Conservation (phyloP, 1,140 invertebrate species). For the Psix sp. region DNA sequence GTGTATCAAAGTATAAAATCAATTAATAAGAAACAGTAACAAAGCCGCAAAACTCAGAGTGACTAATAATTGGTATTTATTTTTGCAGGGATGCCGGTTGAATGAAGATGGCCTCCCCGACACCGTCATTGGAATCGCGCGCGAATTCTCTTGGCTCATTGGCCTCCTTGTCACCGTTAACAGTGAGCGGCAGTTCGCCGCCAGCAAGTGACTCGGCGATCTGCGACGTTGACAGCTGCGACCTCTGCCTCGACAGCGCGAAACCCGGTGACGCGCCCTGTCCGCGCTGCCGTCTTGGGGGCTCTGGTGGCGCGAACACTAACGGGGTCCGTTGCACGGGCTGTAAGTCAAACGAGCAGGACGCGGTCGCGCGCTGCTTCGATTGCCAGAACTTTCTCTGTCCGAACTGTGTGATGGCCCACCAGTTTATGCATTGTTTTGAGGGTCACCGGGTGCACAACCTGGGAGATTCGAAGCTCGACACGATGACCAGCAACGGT, state of each 20-base stretch:
- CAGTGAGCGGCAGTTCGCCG: constrained; percentile 88
- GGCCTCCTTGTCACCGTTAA: constrained; percentile 84
- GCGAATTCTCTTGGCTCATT: constrained; percentile 91
- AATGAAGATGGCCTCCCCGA: constrained; percentile 88
- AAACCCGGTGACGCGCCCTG: constrained; percentile 89
- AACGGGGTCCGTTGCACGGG: constrained; percentile 86
- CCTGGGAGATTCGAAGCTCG: constrained; percentile 82
- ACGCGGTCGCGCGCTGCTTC: constrained; percentile 93
- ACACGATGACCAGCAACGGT: constrained; percentile 51
- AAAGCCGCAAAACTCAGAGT: no score
- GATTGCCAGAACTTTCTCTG: constrained; percentile 97
- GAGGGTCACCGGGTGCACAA: constrained; percentile 94
- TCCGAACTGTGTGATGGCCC: constrained; percentile 97
- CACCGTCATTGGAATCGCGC: constrained; percentile 94
- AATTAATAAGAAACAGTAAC: no score
- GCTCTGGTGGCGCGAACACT: constrained; percentile 75
- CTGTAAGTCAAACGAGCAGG: constrained; percentile 90
- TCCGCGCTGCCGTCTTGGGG: constrained; percentile 84
- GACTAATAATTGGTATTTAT: constrained; percentile 33
- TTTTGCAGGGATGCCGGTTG: constrained; percentile 81
- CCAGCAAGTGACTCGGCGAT: constrained; percentile 88
- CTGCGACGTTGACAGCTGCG: constrained; percentile 86
- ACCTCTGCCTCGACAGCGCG: constrained; percentile 87
- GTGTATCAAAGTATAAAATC: no score
- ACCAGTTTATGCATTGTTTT: constrained; percentile 99